Conservation (phyloP, 2,888 invertebrate species). For the Parnassius orleans region DNA sequence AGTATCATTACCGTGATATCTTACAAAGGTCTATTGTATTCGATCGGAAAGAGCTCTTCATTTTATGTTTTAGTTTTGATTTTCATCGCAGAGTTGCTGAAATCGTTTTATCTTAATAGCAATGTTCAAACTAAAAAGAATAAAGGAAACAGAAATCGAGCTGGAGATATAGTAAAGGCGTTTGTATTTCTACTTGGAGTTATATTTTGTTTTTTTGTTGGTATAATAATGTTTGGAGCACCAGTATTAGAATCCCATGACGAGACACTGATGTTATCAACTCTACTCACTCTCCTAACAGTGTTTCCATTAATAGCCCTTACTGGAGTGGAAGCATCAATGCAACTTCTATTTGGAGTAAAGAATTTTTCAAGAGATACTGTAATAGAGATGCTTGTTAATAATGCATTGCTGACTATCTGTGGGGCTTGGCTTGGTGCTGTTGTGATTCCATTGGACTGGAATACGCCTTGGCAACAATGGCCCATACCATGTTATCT, state of each 20-base stretch:
- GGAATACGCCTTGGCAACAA: slow-evolving; percentile 94
- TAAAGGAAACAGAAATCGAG: slow-evolving; percentile 62
- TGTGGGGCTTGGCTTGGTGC: slow-evolving; percentile 93
- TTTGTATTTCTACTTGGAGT: slow-evolving; percentile 65
- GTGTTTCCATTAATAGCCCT: slow-evolving; percentile 83
- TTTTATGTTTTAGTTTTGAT: slow-evolving; percentile 66
- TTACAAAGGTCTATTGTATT: slow-evolving; percentile 80
- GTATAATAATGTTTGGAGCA: slow-evolving; percentile 85
- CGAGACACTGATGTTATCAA: slow-evolving; percentile 84
- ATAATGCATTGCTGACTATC: slow-evolving; percentile 80
- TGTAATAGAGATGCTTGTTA: slow-evolving; percentile 78
- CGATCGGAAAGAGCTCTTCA: slow-evolving; percentile 80
- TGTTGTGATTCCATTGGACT: slow-evolving; percentile 91
- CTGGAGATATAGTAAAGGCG: slow-evolving; percentile 77
- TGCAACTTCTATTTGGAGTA: slow-evolving; percentile 77
- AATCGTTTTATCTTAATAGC: slow-evolving; percentile 66
- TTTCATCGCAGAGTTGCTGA: slow-evolving; percentile 78
- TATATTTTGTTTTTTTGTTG: slow-evolving; percentile 77
- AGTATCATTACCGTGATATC: slow-evolving; percentile 79
- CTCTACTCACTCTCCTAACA: slow-evolving; percentile 82
- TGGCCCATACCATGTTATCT: slow-evolving; percentile 88
- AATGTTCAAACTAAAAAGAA: slow-evolving; percentile 59
- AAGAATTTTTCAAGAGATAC: slow-evolving; percentile 74
- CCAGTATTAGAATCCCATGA: slow-evolving; percentile 83
- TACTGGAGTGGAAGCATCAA: slow-evolving; percentile 79